Percentiles rank a stretch among this genome's conserved stretches.
phyloP scores from a whole-genome alignment of 2,113 vertebrate genomes.

The Regulus satrapa region DNA sequence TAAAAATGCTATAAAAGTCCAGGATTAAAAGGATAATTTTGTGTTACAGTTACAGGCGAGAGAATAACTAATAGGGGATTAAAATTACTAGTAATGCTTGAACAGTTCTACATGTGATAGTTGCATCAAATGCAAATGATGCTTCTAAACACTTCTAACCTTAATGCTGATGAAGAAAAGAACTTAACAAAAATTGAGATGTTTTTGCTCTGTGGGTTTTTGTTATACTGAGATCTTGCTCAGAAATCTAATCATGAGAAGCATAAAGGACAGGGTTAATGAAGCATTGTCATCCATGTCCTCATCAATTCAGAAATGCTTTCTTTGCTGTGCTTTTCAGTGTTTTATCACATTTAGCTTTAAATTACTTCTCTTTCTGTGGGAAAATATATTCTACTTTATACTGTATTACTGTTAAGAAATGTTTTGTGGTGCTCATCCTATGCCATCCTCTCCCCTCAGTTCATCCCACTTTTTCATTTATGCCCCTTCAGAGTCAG shows the following conservation, averaged over 20 bases:
- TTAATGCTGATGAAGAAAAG: background rate
- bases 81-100: background rate
- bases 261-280: background rate
- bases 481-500: background rate
- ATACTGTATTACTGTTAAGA: background rate
- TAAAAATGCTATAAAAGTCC: background rate
- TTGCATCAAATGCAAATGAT: background rate
- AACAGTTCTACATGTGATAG: background rate
- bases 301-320: background rate
- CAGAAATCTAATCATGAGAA: background rate
- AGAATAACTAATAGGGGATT: background rate
- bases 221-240: background rate
- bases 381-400: background rate
- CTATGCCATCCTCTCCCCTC: background rate
- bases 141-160: background rate
- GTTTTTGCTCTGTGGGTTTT: background rate
- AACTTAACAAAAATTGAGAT: background rate
- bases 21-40: background rate
- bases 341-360: background rate
- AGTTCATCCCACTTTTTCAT: background rate
- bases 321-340: background rate
- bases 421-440: background rate
- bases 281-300: background rate
- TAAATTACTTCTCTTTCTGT: background rate
- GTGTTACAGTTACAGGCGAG: background rate